Base-by-base conservation (phyloP, 1,140 invertebrate species). In the Colletes gigas region DNA sequence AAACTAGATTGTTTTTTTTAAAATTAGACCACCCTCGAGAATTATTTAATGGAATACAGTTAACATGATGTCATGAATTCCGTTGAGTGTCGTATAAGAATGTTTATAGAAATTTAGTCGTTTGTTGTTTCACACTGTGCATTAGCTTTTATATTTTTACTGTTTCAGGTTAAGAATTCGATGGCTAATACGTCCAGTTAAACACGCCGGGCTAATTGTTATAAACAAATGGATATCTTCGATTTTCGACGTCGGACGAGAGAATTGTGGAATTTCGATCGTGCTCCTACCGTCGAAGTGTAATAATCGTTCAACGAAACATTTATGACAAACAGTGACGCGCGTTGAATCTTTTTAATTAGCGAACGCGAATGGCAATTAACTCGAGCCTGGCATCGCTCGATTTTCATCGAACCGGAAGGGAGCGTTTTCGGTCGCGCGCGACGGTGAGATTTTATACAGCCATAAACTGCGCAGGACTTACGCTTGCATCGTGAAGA, bases 111-210 rank as follows among this genome's bases (percentile, higher is more conserved):
- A 30, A 30, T 30, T 30, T 30, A 30, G 30, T 47, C 44, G 9
- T 47, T 47, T 47, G 9, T 47, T 8, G 6, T 9, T 5, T 30
- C 2, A 30, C 44, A 9, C 15, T 30, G 14, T n/a, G 1, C 1
- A 39, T 17, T 10, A 4, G 12, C 0, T 30, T 30, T 1, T 4
- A 15, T 19, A 0, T 44, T 12, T 44, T 75, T 59, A 50, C 12
- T 80, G 62, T 80, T 80, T 21, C 71, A 80, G 78, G 44, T 75
- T 10, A 55, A 50, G 54, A 47, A 74, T 59, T 41, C 62, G 52
- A 17, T 62, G 62, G 30, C 6, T 19, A 44, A 63, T 65, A 52
- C 76, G 30, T 80, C 52, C 78, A 54, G 39, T 55, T 54, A 50
- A 78, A 4, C 39, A 15, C 57, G 44, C 47, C 44, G 21, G 15